phyloP scores from a whole-genome alignment of 2,888 invertebrate species.

The Brachycybe producta region DNA sequence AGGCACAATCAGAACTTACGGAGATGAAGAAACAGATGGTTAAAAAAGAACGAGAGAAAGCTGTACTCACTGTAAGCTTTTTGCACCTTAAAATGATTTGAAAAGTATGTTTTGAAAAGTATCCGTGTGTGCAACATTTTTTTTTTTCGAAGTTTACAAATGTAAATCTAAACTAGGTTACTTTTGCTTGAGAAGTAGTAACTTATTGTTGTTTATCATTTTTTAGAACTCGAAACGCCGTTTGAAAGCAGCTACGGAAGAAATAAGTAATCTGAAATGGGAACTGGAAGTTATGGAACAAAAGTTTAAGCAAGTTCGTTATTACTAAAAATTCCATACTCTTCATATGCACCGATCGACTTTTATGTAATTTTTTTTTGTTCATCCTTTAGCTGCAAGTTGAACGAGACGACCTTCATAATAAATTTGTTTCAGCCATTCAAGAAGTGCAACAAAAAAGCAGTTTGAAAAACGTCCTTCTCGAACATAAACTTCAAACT shows the following conservation, averaged over 20 bases:
- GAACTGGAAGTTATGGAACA: constrained; percentile 56
- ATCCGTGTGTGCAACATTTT: neutral
- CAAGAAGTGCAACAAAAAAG: constrained; percentile 78
- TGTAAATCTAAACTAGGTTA: neutral
- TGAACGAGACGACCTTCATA: constrained; percentile 66
- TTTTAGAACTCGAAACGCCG: constrained; percentile 44
- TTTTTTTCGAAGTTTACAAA: neutral
- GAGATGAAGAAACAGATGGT: constrained; percentile 60
- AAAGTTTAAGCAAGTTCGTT: constrained; percentile 53
- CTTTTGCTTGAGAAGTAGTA: neutral
- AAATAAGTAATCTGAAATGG: constrained; percentile 48
- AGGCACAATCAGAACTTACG: constrained; percentile 50
- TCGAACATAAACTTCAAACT: constrained; percentile 60
- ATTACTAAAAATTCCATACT: neutral
- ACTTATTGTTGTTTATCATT: neutral
- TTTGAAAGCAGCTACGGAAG: constrained; percentile 31
- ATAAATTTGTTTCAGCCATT: constrained; percentile 65
- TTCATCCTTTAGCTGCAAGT: constrained; percentile 39
- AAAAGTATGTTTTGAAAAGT: neutral
- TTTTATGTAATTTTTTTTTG: neutral
- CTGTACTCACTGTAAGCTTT: constrained; percentile 40
- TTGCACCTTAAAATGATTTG: neutral
- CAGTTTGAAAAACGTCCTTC: constrained; percentile 61
- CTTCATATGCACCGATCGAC: neutral
- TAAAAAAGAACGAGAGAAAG: constrained; percentile 76